Conservation (phyloP, 2,113 vertebrate genomes). For the Protobothrops mucrosquamatus region DNA sequence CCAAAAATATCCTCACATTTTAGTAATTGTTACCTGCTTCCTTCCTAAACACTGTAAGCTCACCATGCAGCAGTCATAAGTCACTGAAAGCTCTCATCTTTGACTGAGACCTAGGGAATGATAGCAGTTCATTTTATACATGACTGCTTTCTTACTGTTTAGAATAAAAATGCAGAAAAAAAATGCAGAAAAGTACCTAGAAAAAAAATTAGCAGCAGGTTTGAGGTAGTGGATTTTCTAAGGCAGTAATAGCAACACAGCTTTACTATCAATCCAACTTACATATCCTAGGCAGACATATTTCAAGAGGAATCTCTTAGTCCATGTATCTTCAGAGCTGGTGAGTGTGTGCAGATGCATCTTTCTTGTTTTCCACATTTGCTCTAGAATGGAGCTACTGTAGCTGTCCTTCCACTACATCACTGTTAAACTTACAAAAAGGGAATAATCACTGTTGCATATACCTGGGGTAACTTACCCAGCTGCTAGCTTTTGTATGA, state of each 20-base stretch:
- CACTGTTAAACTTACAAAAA: background rate
- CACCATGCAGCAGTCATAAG: background rate
- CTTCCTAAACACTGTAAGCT: background rate
- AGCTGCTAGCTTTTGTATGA: background rate
- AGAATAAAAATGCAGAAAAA: background rate
- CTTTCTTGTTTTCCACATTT: background rate
- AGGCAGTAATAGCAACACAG: background rate
- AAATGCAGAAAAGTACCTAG: background rate
- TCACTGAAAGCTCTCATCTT: background rate
- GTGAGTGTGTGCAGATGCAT: background rate
- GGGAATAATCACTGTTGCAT: background rate
- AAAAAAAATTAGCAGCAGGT: background rate
- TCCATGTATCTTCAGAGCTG: background rate
- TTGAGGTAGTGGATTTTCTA: background rate
- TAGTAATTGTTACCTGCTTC: background rate
- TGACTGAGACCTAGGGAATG: background rate
- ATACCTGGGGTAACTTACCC: slow-evolving; percentile 52
- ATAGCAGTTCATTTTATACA: background rate
- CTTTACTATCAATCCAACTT: background rate
- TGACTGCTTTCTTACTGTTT: background rate
- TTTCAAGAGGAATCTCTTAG: background rate
- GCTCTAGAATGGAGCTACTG: background rate
- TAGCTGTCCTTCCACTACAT: background rate
- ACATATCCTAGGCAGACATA: background rate
- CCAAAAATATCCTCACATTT: background rate